phyloP scores from a whole-genome alignment of 2,888 invertebrate genomes.

The Lasioglossum villosulum region DNA sequence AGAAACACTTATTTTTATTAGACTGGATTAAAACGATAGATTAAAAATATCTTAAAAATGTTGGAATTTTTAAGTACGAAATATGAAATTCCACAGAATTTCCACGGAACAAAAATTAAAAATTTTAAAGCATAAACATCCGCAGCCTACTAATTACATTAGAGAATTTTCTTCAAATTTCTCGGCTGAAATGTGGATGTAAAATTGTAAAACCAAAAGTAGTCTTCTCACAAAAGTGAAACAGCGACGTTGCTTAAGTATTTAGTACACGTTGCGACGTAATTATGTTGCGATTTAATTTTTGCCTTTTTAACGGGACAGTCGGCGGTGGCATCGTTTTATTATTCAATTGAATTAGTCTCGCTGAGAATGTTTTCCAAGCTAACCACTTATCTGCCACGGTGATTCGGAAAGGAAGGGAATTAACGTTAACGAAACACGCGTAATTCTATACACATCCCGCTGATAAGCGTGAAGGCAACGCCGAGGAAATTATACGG shows the following conservation, averaged over 20 bases:
- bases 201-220: background rate
- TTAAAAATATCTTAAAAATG: too few species aligned
- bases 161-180: background rate
- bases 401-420: background rate
- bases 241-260: background rate
- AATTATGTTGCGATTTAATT: too few species aligned
- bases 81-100: too few species aligned
- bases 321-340: background rate
- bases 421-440: background rate
- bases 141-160: too few species aligned
- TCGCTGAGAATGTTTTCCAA: background rate
- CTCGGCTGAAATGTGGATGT: too few species aligned
- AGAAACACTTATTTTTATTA: too few species aligned
- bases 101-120: too few species aligned
- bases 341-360: background rate
- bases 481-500: constrained; percentile 16
- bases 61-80: too few species aligned
- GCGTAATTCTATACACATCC: background rate
- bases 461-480: background rate
- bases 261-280: too few species aligned
- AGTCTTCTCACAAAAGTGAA: background rate
- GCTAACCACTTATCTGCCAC: background rate
- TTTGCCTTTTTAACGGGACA: background rate
- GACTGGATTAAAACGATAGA: too few species aligned
- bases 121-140: too few species aligned